Base-by-base conservation (phyloP, 2,113 vertebrate genomes). In the Arvicanthis niloticus region DNA sequence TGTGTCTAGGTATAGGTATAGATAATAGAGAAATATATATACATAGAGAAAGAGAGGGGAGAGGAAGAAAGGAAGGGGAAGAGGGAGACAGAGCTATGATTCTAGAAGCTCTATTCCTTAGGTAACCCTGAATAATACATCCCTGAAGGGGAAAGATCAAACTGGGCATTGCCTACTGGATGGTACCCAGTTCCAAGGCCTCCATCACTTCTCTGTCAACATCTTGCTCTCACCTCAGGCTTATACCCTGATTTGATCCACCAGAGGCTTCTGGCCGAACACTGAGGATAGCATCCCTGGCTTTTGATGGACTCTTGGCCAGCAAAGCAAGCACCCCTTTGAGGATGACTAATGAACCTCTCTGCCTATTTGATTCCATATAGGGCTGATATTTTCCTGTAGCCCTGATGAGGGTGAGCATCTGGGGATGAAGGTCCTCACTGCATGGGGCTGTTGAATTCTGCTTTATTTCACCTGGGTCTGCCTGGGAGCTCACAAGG, bases 231-330 rank as follows among this genome's bases (percentile, higher is more conserved):
- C 19, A 24, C 34, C 51, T 1, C 10, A 37, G 45, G 16, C 17
- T 3, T n/a, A 40, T 65, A 58, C 16, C 11, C 3, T 13, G 7
- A 72, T 22, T 24, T 86, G 77, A 13, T 9, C n/a, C 26, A 56
- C 3, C 76, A 37, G 9, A 42, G 13, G 67, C 40, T 60, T 93
- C 31, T 51, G 72, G 4, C 16, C 65, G 21, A 45, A 78, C 65
- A 16, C 60, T 17, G 40, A 58, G 17, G 26, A 34, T 3, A 3
- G 19, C 58, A 13, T 76, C 31, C 65, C 53, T 3, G 3, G 6
- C 19, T 6, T 37, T 22, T 6, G 12, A 13, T 34, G 0, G 0
- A 9, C 24, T 22, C 11, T 65, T 56, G 12, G 15, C 58, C 45
- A 73, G 24, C 48, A 89, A 77, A 72, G 34, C 5, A 21, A 75